Base-by-base conservation (phyloP, 2,113 vertebrate species). In the Toxotes chatareus region DNA sequence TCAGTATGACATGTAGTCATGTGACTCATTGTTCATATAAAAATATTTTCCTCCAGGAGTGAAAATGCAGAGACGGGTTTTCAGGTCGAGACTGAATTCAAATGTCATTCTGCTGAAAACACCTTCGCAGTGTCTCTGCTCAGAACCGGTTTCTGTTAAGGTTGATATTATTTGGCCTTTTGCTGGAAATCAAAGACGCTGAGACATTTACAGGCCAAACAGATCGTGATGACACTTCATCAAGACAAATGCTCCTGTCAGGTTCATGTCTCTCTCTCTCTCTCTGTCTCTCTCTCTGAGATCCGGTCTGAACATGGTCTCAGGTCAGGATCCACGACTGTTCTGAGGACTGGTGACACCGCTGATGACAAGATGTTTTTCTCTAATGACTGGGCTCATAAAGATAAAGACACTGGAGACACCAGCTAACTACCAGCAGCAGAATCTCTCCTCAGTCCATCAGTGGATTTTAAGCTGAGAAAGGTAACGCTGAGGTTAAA, bases 381-480 rank as follows among this genome's bases (percentile, higher is more conserved):
- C 44, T 51, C 21, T 49, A 38, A n/a, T n/a, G n/a, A 17, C 10
- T 4, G 4, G 44, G 14, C 47, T 2, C 57, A 10, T 10, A 17
- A 23, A 6, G 12, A 51, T 21, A 53, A 53, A 53, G 32, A 23
- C 10, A 42, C 21, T 21, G 4, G 31, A 16, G 70, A 56, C 12
- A n/a, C 63, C 51, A 32, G 55, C 62, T 64, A n/a, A 73, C 65
- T 69, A 70, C 27, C 49, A 2, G 17, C 49, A 49, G 56, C 44
- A 32, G 9, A 10, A 61, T 34, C 16, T 16, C 32, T 60, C 36
- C 27, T 66, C 61, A 4, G 19, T 51, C 49, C 7, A 0, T 49
- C 46, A 49, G 17, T 59, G 10, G 64, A 55, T 62, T 69, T 31
- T 21, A 38, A 40, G 57, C 60, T 72, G 1, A 19, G 14, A 55